A percentile compares a stretch with the other conserved stretches of the same genome.
Evolutionary conservation across 2,113 vertebrate species (phyloP).

Genomic region (Candoia aspera): DNA sequence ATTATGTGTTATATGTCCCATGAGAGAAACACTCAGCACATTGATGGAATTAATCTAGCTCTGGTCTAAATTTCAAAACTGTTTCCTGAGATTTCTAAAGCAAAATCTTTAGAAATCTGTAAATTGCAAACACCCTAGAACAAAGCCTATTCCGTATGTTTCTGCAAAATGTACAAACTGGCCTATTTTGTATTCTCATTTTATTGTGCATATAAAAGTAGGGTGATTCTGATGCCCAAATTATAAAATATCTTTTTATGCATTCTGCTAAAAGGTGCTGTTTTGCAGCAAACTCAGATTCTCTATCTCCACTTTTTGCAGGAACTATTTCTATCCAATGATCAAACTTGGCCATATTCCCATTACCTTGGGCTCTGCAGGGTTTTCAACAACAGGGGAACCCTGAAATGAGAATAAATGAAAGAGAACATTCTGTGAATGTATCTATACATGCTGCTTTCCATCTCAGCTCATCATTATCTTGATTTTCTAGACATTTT

Average conservation of each 20-base stretch:
- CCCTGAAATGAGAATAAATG: conserved; percentile 74
- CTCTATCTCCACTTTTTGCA: not conserved
- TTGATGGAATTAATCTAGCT: not conserved
- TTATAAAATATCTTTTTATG: not conserved
- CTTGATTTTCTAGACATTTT: not conserved
- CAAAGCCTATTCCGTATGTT: not conserved
- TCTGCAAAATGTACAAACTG: not conserved
- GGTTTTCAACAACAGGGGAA: conserved; percentile 86
- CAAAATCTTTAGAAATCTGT: not conserved
- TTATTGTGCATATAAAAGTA: not conserved
- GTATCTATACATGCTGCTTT: not conserved
- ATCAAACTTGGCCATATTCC: not conserved
- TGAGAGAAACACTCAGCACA: not conserved
- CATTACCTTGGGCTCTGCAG: conserved; percentile 83
- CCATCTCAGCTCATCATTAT: not conserved
- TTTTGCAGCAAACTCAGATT: not conserved
- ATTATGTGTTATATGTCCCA: too few relatives aligned
- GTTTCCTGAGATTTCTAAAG: not conserved
- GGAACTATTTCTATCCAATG: not conserved
- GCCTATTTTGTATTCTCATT: not conserved
- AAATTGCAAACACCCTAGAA: not conserved
- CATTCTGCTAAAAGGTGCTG: not conserved
- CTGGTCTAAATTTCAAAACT: not conserved
- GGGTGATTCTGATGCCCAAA: not conserved
- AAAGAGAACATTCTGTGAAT: conserved; percentile 39